Evolutionary conservation across 2,797 vertebrate species (phyloP), one percentile per base, ranked within the genome.

Genomic region (Sphaeramia orbicularis): DNA sequence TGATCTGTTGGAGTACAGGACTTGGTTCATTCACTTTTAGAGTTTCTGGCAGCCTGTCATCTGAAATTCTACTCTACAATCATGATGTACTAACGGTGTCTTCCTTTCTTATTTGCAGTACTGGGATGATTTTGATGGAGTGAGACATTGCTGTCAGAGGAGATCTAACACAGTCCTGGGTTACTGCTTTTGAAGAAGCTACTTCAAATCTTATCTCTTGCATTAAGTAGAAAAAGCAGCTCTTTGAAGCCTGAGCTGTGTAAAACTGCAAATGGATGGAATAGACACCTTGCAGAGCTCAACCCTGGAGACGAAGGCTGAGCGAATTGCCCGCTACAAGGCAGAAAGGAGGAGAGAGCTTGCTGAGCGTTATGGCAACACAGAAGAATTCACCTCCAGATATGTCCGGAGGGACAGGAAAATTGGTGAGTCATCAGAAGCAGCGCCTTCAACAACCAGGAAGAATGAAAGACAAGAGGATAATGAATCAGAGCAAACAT

Each of bases 241-340:
- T 35, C 40, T 11, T 15, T 44, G 4, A 55, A 54, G 27, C 49
- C 18, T 58, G 10, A 67, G 62, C 35, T 6, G 8, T 36, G 9
- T 30, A 32, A 7, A 54, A 4, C 27, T 36, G 44, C 6, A 60
- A 48, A 94, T 94, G 93, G 93, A 94, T 61, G 88, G 82, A 30
- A 41, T 94, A 70, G 92, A 94, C 58, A 82, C 92, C 71, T 81
- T 94, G 60, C 90, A 92, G 79, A 91, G 84, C 76, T 90, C 91
- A 3, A 62, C 86, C 21, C 69, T 81, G 24, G 94, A 95, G 71
- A 94, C 93, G 50, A 95, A 95, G 84, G 94, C 94, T 4, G 94
- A 95, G 60, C 89, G 94, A n/a, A 95, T 95, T 1, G 94, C 94
- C 19, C 91, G 93, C 65, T 95, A 95, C 90, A 95, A 95, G 75